phyloP scores from a whole-genome alignment of 2,113 vertebrate genomes.

The Phylloscopus trochiloides region DNA sequence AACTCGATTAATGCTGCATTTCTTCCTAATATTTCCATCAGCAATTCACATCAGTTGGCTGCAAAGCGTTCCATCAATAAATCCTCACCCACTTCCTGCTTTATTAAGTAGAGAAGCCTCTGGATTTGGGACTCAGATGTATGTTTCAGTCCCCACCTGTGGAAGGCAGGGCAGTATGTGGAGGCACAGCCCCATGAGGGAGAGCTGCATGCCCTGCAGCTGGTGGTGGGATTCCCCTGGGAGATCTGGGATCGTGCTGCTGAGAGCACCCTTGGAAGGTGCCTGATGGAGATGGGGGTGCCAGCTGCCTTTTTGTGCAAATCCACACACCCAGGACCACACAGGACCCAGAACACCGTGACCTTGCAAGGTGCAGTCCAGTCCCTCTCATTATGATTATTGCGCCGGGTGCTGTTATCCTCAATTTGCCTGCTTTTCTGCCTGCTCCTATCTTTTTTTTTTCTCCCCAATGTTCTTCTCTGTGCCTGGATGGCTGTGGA shows the following conservation, averaged over 20 bases:
- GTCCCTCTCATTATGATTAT: not conserved
- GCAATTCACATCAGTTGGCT: not conserved
- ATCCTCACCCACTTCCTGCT: not conserved
- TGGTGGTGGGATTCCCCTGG: not conserved
- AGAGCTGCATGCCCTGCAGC: rapidly evolving
- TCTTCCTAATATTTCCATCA: not conserved
- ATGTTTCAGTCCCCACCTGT: not conserved
- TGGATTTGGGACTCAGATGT: not conserved
- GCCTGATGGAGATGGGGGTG: not conserved
- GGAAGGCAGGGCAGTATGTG: not conserved
- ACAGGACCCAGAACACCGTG: not conserved
- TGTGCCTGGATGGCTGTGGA: not conserved
- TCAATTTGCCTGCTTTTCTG: slow-evolving; percentile 3
- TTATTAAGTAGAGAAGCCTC: not conserved
- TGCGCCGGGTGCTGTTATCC: not conserved
- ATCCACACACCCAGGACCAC: not conserved
- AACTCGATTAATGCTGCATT: not conserved
- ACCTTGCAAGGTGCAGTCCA: not conserved
- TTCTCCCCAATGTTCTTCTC: not conserved
- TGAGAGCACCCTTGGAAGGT: not conserved
- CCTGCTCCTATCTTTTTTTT: not conserved
- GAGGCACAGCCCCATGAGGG: not conserved
- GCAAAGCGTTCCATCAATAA: not conserved
- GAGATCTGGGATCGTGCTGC: not conserved
- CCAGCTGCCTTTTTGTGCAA: not conserved